Percentiles rank a stretch among this genome's conserved stretches.
Conservation (phyloP, 2,113 vertebrate genomes). For the Erythrocercus mccallii region DNA sequence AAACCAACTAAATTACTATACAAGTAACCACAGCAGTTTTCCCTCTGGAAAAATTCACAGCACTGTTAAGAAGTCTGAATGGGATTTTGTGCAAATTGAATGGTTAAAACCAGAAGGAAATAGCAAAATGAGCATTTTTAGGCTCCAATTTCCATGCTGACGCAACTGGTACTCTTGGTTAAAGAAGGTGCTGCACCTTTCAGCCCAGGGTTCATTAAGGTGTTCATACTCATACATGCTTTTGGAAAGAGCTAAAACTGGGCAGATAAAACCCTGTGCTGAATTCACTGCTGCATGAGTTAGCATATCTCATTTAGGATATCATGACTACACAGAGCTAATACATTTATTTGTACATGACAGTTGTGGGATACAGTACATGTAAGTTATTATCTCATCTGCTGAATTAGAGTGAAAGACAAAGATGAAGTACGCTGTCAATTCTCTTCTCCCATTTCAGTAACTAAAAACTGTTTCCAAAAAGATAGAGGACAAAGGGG, state of each 20-base stretch:
- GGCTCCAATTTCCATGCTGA: neutral
- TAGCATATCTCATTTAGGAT: neutral
- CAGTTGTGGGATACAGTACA: neutral
- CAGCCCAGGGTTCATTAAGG: neutral
- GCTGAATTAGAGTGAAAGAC: neutral
- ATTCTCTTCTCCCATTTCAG: neutral
- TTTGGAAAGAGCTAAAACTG: neutral
- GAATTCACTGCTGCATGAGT: neutral
- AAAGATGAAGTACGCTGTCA: neutral
- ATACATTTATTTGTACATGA: neutral
- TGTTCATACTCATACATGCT: neutral
- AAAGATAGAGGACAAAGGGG: neutral
- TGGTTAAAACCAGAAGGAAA: neutral
- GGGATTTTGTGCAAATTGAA: neutral
- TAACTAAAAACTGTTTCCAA: neutral
- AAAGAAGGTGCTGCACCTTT: neutral
- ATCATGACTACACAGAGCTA: neutral
- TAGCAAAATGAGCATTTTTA: neutral
- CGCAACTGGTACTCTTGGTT: neutral
- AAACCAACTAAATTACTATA: neutral
- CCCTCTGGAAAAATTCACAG: slow-evolving; percentile 1
- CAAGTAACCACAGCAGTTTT: neutral
- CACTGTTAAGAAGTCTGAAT: neutral
- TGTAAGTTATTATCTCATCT: neutral
- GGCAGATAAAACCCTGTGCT: neutral